Evolutionary conservation across 2,888 invertebrate genomes (phyloP), one percentile per base, ranked within the genome.

Genomic region (Boloria selene): DNA sequence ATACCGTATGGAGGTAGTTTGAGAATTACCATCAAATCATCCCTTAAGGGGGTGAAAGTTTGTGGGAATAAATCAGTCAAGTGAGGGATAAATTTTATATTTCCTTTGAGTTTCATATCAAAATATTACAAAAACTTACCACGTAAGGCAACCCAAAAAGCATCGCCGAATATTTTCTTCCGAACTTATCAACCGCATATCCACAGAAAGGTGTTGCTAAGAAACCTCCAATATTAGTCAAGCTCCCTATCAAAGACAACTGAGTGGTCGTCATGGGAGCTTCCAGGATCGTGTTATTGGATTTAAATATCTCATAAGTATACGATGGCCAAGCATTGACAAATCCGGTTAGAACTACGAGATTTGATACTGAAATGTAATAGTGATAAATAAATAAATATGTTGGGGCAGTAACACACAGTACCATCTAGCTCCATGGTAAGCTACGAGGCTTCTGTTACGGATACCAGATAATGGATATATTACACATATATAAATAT

Each of bases 251-350:
- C n/a, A 90, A 69, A 0, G 90, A 88, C 0, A 85, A 70, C n/a
- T 91, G 78, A 13, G 82, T 63, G 0, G 84, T 72, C 0, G 83
- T 74, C 88, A 91, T 88, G 0, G 86, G 85, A 2, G 73, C 66
- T 0, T 81, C 77, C 13, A 91, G 75, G 0, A 87, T 79, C 0
- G 91, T 90, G 7, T 75, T 76, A 64, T 91, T 90, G 2, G 90
- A 87, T 4, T 66, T 72, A 69, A 90, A 90, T 56, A 81, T 79
- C 2, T 78, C 81, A n/a, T 85, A 74, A 0, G 88, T 90, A 67
- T 83, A 87, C 0, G 91, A 91, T 0, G 91, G 90, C 91, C 91
- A 91, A 0, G 90, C 85, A 66, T 79, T 79, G 3, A 89, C 72
- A 55, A 87, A 84, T 0, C 91, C 91, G 0, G 89, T 87, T 13